Evolutionary conservation across 1,140 invertebrate species (phyloP).

Genomic region (Rhopalosiphum maidis): DNA sequence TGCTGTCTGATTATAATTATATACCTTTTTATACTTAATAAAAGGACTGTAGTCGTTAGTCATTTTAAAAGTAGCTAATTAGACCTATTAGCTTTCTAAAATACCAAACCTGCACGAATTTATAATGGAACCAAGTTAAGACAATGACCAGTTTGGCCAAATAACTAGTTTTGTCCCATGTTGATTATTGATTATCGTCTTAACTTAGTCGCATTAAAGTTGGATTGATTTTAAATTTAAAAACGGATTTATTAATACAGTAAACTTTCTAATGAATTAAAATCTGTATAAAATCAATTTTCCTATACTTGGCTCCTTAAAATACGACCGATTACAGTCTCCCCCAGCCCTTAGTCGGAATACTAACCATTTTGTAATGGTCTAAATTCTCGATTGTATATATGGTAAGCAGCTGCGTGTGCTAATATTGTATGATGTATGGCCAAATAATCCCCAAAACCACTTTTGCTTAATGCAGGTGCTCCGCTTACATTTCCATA

Average conservation of each 20-base stretch:
- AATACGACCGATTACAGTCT: not conserved
- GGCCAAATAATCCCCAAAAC: slow-evolving; percentile 68
- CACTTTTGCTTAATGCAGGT: slow-evolving; percentile 65
- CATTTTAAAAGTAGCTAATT: not conserved
- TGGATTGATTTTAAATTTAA: not conserved
- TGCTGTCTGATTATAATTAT: too few species aligned
- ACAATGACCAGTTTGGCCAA: too few species aligned
- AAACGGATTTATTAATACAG: not conserved
- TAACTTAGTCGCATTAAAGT: too few species aligned
- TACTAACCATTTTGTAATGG: slow-evolving; percentile 66
- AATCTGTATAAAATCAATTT: not conserved
- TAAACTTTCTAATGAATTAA: too few species aligned
- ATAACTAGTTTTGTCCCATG: too few species aligned
- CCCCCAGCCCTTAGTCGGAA: not conserved
- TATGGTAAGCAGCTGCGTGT: slow-evolving; percentile 71
- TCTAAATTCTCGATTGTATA: slow-evolving; percentile 72
- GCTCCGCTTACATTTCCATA: slow-evolving; percentile 64
- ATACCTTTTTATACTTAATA: too few species aligned
- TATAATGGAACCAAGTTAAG: too few species aligned
- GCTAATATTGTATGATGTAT: slow-evolving; percentile 71
- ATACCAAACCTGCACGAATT: not conserved
- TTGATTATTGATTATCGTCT: too few species aligned
- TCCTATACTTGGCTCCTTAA: too few species aligned
- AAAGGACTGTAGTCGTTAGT: too few species aligned
- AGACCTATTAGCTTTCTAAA: not conserved